Percentiles rank a stretch among this genome's conserved stretches.
Evolutionary conservation across 2,113 vertebrate genomes (phyloP).

Genomic region (Leuciscus idus): DNA sequence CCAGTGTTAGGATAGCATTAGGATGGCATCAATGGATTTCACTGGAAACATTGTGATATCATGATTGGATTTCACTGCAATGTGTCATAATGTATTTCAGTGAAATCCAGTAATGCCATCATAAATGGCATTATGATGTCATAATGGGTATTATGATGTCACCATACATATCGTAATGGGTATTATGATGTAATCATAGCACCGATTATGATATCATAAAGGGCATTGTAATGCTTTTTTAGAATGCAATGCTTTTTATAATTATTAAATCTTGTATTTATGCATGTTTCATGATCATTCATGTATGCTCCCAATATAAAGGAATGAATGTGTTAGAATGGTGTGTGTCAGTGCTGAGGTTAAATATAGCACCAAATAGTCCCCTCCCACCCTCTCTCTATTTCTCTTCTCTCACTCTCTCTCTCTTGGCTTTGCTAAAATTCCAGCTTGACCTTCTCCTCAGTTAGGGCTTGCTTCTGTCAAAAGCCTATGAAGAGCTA

Average conservation of each 20-base stretch:
- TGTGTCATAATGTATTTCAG: not conserved
- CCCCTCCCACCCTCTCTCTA: conserved; percentile 16
- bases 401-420: conserved; percentile 8
- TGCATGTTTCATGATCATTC: not conserved
- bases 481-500: conserved; percentile 66
- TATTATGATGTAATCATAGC: too few relatives aligned
- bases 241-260: not conserved
- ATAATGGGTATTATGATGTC: not conserved
- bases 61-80: not conserved
- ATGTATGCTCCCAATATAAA: not conserved
- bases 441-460: conserved; percentile 80
- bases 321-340: conserved; percentile 1
- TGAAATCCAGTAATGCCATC: not conserved
- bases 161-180: not conserved
- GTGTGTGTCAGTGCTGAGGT: conserved; percentile 29
- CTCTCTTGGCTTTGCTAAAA: conserved; percentile 85
- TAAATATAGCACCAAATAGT: conserved; percentile 31
- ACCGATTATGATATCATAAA: not conserved
- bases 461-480: conserved; percentile 76
- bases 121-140: not conserved
- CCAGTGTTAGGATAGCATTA: not conserved
- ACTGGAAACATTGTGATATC: not conserved
- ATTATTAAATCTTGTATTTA: not conserved
- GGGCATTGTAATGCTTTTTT: not conserved
- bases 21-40: not conserved